Percentiles rank a stretch among this genome's conserved stretches.
phyloP scores from a whole-genome alignment of 1,140 invertebrate species.

The Euglossa dilemma region DNA sequence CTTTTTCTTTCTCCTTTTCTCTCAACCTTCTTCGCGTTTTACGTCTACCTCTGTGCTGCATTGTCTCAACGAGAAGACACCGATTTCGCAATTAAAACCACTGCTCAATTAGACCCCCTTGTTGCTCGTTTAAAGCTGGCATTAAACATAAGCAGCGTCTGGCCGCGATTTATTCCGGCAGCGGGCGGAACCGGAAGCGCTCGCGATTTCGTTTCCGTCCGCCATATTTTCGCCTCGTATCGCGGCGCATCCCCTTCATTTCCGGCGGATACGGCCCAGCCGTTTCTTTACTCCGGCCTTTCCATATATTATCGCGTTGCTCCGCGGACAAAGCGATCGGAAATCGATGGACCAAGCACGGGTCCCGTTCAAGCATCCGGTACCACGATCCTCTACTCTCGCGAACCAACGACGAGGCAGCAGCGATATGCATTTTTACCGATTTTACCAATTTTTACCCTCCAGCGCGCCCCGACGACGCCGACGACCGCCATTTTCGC shows the following conservation, averaged over 20 bases:
- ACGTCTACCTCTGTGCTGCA: no score
- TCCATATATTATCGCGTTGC: background rate
- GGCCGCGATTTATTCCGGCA: background rate
- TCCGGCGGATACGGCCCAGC: background rate
- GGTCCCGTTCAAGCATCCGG: background rate
- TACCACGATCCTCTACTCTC: background rate
- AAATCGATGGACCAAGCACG: slow-evolving; percentile 4
- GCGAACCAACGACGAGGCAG: background rate
- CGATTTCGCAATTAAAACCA: no score
- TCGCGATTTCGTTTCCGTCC: background rate
- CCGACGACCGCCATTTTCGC: background rate
- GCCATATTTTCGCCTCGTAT: background rate
- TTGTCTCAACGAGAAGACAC: no score
- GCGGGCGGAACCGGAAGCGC: background rate
- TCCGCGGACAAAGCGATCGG: background rate
- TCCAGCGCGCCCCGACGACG: background rate
- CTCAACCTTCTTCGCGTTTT: no score
- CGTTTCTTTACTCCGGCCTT: background rate
- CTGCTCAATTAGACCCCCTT: no score
- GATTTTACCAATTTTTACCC: slow-evolving; percentile 21
- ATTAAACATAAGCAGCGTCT: no score
- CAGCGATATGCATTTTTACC: background rate
- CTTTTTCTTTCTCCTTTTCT: no score
- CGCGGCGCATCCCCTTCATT: background rate
- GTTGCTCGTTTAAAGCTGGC: no score